Conservation (phyloP, 1,140 invertebrate genomes). For the Hyphantria cunea region DNA sequence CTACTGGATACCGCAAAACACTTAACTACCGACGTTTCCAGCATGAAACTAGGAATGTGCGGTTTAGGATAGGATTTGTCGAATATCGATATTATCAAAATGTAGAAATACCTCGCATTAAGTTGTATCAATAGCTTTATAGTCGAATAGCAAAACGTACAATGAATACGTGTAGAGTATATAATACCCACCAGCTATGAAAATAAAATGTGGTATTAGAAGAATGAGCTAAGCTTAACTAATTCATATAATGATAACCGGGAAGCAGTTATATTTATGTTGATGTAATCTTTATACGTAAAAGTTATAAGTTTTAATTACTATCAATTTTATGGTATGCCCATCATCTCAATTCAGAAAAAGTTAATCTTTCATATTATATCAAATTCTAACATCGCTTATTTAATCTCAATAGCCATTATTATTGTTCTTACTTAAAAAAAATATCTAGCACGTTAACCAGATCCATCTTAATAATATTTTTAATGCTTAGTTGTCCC, state of each 20-base stretch:
- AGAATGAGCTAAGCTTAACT: background rate
- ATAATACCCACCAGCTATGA: background rate
- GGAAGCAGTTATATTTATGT: background rate
- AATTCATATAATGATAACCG: background rate
- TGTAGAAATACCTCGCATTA: conserved; percentile 18
- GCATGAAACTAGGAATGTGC: background rate
- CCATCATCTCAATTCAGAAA: too few species aligned
- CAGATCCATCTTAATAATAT: too few species aligned
- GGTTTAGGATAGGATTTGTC: too few species aligned
- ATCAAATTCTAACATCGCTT: too few species aligned
- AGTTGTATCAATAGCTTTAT: conserved; percentile 32
- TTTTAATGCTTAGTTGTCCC: too few species aligned
- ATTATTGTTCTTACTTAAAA: too few species aligned
- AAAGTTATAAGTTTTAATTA: background rate
- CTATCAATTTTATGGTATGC: background rate
- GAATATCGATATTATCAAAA: conserved; percentile 13
- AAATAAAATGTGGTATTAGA: conserved; percentile 1
- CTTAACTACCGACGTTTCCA: background rate
- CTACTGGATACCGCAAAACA: conserved; percentile 6
- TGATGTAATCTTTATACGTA: background rate
- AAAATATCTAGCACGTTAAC: too few species aligned
- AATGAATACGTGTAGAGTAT: conserved; percentile 6
- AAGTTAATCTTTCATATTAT: too few species aligned
- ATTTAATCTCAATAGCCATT: too few species aligned
- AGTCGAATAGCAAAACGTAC: conserved; percentile 1